Base-by-base conservation (phyloP, 2,797 vertebrate species). In the Muscicapa striata region DNA sequence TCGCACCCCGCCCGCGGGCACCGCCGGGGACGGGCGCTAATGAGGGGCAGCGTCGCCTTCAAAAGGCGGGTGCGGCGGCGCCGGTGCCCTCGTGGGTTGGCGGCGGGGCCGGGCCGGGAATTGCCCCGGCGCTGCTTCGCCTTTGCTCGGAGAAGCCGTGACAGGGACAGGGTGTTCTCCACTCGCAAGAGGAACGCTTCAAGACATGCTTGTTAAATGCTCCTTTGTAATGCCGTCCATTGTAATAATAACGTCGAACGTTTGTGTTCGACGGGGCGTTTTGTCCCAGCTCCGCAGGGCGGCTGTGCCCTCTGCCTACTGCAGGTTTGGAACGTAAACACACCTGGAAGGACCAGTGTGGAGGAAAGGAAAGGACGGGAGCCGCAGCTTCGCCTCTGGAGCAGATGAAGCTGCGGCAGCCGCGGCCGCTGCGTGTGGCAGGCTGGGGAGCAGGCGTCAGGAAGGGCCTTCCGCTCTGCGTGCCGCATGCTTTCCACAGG, bases 31-130 rank as follows among this genome's bases (percentile, higher is more conserved):
- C 91, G 95, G 89, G 92, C 94, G 93, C 96, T 98, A 98, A 98
- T 97, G 97, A 96, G 97, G 40, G 68, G 97, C 96, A 91, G 40
- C 95, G 97, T 95, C 96, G 96, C 93, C 96, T 97, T 97, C 96
- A 97, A 97, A 97, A 97, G 97, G 95, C 96, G 77, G 55, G 14
- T 16, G n/a, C 18, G 32, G 34, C 3, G 20, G 4, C 5, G 22
- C 15, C 4, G 15, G 3, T 27, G 21, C 13, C 13, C 27, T 29
- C 27, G 27, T 9, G 22, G 46, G 13, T 24, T 18, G 34, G 19
- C 63, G 36, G 43, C 10, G 6, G 26, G 13, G 7, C 5, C 11
- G 10, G 24, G 41, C 15, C 4, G 32, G 6, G 27, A 2, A 29
- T 15, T 34, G 26, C 10, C 26, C 30, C 12, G 1, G 14, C 8